phyloP scores from a whole-genome alignment of 92 coral and sea anemone species.

The Blastomussa wellsi region DNA sequence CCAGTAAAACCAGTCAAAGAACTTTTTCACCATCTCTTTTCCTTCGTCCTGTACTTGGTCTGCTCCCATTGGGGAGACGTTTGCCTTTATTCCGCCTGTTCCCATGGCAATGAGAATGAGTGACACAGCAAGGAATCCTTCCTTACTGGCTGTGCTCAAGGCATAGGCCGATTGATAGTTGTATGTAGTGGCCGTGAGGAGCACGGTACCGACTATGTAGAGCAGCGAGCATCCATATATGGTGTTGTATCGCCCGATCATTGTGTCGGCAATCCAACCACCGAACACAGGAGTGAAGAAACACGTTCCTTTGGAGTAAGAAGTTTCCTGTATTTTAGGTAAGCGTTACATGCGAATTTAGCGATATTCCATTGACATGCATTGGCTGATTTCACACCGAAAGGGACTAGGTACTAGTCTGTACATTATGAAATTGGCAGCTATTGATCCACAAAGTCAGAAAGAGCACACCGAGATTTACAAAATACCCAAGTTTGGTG shows the following conservation, averaged over 20 bases:
- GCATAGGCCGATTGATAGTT: constrained; percentile 32
- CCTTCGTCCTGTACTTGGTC: constrained; percentile 61
- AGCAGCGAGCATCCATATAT: constrained; percentile 66
- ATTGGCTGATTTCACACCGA: no score
- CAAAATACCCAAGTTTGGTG: no score
- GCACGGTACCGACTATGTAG: constrained; percentile 58
- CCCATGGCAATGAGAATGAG: constrained; percentile 65
- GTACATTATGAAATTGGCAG: no score
- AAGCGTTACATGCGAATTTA: no score
- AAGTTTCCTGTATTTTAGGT: not conserved
- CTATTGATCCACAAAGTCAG: no score
- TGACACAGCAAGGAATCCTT: constrained; percentile 47
- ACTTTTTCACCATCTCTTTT: constrained; percentile 33
- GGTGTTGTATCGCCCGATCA: constrained; percentile 67
- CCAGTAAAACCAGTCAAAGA: constrained; percentile 81
- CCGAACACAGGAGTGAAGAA: constrained; percentile 74
- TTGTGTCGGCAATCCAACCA: constrained; percentile 80
- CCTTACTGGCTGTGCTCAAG: constrained; percentile 19
- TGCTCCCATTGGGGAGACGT: constrained; percentile 83
- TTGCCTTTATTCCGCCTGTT: constrained; percentile 84
- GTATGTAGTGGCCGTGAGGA: constrained; percentile 61
- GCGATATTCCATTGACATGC: no score
- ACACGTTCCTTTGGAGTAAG: constrained; percentile 59
- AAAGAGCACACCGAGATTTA: no score
- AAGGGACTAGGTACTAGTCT: no score